Conservation (phyloP, 2,888 invertebrate genomes). For the Cetonia aurata region DNA sequence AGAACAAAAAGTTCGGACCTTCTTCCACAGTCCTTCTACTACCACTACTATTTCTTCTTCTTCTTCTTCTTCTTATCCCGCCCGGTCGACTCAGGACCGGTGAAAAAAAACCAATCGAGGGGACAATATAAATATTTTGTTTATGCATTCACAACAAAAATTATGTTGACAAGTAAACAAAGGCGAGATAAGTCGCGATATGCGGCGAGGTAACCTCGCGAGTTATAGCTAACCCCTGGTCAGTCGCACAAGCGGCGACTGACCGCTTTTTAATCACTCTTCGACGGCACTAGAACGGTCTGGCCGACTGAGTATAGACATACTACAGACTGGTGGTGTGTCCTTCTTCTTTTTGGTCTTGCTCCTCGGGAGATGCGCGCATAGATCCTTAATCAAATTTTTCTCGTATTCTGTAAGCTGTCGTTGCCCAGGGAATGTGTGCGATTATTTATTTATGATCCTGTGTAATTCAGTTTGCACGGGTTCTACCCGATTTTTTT, state of each 20-base stretch:
- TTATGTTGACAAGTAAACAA: constrained; percentile 69
- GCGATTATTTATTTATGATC: constrained; percentile 55
- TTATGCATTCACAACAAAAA: constrained; percentile 68
- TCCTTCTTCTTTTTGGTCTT: constrained; percentile 60
- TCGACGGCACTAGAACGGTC: constrained; percentile 24
- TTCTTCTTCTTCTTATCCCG: neutral
- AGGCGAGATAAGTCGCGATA: constrained; percentile 68
- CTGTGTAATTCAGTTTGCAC: constrained; percentile 54
- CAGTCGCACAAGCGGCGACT: constrained; percentile 57
- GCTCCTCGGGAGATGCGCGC: constrained; percentile 58
- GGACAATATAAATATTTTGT: constrained; percentile 69
- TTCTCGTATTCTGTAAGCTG: constrained; percentile 65
- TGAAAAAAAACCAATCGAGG: constrained; percentile 64
- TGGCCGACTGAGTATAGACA: constrained; percentile 64
- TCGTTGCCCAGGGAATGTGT: constrained; percentile 62
- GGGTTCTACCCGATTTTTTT: constrained; percentile 39
- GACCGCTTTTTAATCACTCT: constrained; percentile 42
- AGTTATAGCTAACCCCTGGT: constrained; percentile 67
- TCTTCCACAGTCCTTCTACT: constrained; percentile 11
- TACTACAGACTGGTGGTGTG: constrained; percentile 64
- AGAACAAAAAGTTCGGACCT: constrained; percentile 59
- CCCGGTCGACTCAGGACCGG: constrained; percentile 53
- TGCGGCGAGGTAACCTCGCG: constrained; percentile 66
- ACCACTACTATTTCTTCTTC: neutral
- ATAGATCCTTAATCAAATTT: constrained; percentile 68